Percentiles rank a stretch among this genome's conserved stretches.
phyloP scores from a whole-genome alignment of 2,113 vertebrate genomes.

The Taurulus bubalis region DNA sequence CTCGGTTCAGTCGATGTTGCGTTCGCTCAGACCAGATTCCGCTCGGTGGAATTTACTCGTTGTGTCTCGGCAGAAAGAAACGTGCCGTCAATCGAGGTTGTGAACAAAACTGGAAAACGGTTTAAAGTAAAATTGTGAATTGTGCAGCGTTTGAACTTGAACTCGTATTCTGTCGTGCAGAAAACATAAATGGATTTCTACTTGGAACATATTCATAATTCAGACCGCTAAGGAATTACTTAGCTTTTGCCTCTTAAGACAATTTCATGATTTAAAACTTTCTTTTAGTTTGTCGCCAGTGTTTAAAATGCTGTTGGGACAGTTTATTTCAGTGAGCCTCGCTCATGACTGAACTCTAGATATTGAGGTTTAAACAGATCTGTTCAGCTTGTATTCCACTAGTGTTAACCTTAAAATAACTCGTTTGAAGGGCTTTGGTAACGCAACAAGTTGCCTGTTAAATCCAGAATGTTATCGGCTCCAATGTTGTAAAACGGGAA shows the following conservation, averaged over 20 bases:
- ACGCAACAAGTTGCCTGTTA: background rate
- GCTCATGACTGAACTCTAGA: background rate
- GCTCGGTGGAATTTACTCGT: background rate
- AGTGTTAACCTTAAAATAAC: background rate
- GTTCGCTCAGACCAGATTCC: constrained; percentile 35
- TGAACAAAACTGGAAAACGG: background rate
- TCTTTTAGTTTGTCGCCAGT: background rate
- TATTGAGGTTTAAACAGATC: background rate
- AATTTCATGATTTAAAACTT: too few species aligned
- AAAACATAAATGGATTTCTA: too few species aligned
- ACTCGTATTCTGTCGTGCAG: too few species aligned
- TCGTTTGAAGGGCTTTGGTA: background rate
- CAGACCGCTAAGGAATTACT: too few species aligned
- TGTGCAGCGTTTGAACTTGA: background rate
- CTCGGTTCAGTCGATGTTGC: constrained; percentile 19
- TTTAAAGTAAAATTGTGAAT: background rate
- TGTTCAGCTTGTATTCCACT: background rate
- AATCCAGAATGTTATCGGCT: background rate
- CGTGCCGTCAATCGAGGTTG: background rate
- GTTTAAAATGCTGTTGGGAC: background rate
- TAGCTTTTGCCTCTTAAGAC: too few species aligned
- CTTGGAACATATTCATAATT: too few species aligned
- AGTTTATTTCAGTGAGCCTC: background rate
- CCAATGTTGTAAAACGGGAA: background rate
- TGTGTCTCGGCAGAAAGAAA: background rate